Base-by-base conservation (phyloP, 2,888 invertebrate genomes). In the Sympetrum striolatum region DNA sequence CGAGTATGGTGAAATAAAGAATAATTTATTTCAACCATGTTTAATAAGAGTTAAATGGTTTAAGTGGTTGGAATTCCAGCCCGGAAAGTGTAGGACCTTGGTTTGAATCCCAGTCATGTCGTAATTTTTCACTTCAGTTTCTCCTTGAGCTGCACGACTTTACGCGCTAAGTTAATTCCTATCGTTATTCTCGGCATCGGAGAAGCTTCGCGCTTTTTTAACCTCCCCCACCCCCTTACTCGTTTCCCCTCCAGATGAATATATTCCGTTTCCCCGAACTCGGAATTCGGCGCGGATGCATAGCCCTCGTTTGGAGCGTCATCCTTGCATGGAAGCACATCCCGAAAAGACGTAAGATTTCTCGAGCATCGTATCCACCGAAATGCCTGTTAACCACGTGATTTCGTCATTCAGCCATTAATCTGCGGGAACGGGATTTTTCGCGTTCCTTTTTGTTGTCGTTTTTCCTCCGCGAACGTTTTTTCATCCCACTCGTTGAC, bases 401-500 rank as follows among this genome's bases (percentile, higher is more conserved):
- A 86, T 86, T 86, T 86, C 58, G 60, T 60, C 86, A 86, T 86
- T 86, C 86, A 86, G 86, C 86, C 39, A 86, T 86, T 86, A 86
- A 86, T 86, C 86, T 86, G 86, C 58, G 60, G 82, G 58, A 82
- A 82, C 82, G 82, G 58, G 60, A 60, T 60, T 86, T n/a, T 58
- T 86, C 53, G 15, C 53, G 5, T 53, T 86, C 86, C 60, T 37
- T 60, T 60, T 44, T 44, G 44, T 44, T 44, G 44, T 44, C 44
- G 44, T 6, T 44, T 44, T 44, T 44, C 44, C 44, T 44, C 58
- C 48, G 82, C 31, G 86, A 58, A 86, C 5, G 8, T 53, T 86
- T 86, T 86, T 86, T 64, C 60, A 86, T 86, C 58, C 86, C 86
- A 86, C 86, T 86, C 86, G 86, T 86, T 60, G 86, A 86, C 86